Percentiles rank a stretch among this genome's conserved stretches.
Conservation (phyloP, 2,888 invertebrate species). For the Villa cingulata region DNA sequence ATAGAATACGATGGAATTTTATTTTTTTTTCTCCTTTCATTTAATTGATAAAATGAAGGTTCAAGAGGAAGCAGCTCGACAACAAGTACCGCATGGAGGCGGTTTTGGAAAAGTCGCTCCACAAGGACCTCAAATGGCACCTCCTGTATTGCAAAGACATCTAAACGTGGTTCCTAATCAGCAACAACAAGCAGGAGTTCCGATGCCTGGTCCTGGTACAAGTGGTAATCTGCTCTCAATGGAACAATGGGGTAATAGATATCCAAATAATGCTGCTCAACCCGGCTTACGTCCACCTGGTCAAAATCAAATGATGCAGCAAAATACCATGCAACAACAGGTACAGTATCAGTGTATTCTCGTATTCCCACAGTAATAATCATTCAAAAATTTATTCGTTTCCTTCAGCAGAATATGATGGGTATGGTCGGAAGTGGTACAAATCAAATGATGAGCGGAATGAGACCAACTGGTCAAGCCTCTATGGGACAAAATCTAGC, state of each 20-base stretch:
- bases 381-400: no score
- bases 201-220: constrained; percentile 30
- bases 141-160: constrained; percentile 40
- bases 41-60: constrained; percentile 44
- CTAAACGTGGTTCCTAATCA: constrained; percentile 29
- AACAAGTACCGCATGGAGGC: constrained; percentile 61
- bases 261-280: constrained; percentile 32
- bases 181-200: constrained; percentile 27
- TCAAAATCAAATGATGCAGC: constrained; percentile 38
- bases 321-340: constrained; percentile 31
- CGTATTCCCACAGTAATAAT: no score
- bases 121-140: constrained; percentile 36
- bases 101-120: constrained; percentile 64
- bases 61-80: constrained; percentile 82
- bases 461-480: constrained; percentile 26
- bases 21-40: no score
- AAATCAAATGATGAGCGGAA: constrained; percentile 22
- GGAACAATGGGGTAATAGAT: constrained; percentile 43
- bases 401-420: constrained; percentile 28
- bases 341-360: no score
- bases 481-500: constrained; percentile 26
- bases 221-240: constrained; percentile 41
- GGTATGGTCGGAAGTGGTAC: constrained; percentile 27
- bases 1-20: no score
- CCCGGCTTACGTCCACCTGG: constrained; percentile 38